Evolutionary conservation across 2,113 vertebrate genomes (phyloP).

Genomic region (Sceloporus undulatus): DNA sequence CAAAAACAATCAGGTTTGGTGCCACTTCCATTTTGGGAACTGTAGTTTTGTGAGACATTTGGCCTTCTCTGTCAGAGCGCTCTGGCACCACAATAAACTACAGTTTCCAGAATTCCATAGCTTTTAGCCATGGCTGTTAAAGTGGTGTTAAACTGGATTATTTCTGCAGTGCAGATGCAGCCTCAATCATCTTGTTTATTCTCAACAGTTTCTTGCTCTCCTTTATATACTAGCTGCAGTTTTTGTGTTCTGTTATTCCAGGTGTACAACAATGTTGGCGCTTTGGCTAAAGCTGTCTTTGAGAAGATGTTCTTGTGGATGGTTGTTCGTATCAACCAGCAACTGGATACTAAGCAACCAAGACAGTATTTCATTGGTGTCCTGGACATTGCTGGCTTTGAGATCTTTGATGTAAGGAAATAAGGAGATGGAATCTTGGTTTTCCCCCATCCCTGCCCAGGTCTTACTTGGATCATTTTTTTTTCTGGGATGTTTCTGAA

Average conservation of each 20-base stretch:
- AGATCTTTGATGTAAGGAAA: conserved; percentile 79
- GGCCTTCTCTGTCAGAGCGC: no score
- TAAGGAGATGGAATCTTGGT: neutral
- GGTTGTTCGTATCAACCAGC: conserved; percentile 80
- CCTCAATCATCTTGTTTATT: no score
- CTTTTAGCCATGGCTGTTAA: no score
- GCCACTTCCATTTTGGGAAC: no score
- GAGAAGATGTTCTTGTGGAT: conserved; percentile 91
- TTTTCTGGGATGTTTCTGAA: neutral
- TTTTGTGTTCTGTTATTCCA: conserved; percentile 35
- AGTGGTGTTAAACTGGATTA: no score
- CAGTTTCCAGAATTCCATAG: no score
- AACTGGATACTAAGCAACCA: conserved; percentile 79
- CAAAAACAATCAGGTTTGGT: no score
- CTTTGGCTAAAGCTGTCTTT: conserved; percentile 78
- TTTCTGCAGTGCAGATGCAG: no score
- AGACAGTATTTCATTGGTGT: conserved; percentile 78
- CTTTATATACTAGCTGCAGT: neutral
- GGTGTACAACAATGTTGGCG: conserved; percentile 74
- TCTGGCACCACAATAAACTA: no score
- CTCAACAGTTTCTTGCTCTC: neutral
- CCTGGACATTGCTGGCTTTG: conserved; percentile 79
- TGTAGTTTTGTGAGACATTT: no score
- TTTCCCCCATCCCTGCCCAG: neutral
- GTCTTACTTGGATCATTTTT: neutral